Percentiles rank a stretch among this genome's conserved stretches.
Evolutionary conservation across 2,797 vertebrate species (phyloP).

Genomic region (Lerista edwardsae): DNA sequence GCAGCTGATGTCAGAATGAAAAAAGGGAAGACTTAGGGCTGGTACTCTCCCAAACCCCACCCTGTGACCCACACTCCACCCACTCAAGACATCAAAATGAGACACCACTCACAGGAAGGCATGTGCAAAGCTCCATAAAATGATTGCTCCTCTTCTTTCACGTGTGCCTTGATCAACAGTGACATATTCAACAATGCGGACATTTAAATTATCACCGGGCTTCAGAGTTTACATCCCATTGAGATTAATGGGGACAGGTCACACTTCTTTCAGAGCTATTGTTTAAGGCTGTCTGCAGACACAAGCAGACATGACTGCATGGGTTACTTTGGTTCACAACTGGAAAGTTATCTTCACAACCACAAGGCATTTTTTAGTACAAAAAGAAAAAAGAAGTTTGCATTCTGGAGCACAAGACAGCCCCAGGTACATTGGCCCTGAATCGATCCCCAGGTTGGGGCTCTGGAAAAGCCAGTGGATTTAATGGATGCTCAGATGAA

Average conservation of each 20-base stretch:
- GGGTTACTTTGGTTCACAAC: slow-evolving; percentile 68
- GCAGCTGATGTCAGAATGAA: slow-evolving; percentile 67
- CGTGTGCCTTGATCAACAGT: slow-evolving; percentile 69
- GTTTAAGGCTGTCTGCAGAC: slow-evolving; percentile 74
- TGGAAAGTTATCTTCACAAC: slow-evolving; percentile 69
- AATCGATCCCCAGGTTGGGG: slow-evolving; percentile 67
- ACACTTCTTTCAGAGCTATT: slow-evolving; percentile 74
- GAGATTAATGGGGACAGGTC: slow-evolving; percentile 73
- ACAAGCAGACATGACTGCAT: slow-evolving; percentile 73
- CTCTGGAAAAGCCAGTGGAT: slow-evolving; percentile 73
- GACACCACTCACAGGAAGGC: slow-evolving; percentile 74
- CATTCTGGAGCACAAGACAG: slow-evolving; percentile 71
- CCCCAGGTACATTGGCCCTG: slow-evolving; percentile 68
- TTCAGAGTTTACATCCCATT: slow-evolving; percentile 76
- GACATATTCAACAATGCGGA: slow-evolving; percentile 73
- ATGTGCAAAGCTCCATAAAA: slow-evolving; percentile 74
- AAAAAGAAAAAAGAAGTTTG: slow-evolving; percentile 60
- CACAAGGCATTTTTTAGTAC: slow-evolving; percentile 67
- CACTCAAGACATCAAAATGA: slow-evolving; percentile 71
- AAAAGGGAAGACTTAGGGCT: slow-evolving; percentile 35
- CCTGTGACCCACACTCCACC: slow-evolving; percentile 68
- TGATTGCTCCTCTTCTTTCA: slow-evolving; percentile 76
- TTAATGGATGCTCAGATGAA: slow-evolving; percentile 74
- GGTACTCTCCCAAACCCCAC: slow-evolving; percentile 64
- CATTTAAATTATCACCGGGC: slow-evolving; percentile 75